These are phyloP conservation scores for Poeciliopsis occidentalis DNA, from an alignment of 2,113 vertebrate genomes.

Conservation along the genomic window DNA sequence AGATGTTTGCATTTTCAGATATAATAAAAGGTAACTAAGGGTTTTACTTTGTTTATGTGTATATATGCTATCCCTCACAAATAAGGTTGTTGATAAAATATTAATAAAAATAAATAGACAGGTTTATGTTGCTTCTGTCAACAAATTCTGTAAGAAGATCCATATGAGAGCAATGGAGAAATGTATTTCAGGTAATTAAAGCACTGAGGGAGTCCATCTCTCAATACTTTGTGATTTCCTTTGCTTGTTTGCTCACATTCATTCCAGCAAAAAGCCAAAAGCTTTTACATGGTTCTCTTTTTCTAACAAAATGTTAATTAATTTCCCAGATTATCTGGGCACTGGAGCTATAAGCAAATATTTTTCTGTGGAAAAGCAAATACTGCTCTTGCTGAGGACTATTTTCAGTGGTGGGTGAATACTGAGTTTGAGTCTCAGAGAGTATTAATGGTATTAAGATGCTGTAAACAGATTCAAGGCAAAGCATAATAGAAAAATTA, in stretches of 20 bases:
- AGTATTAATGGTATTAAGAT: background rate
- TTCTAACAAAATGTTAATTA: background rate
- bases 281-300: background rate
- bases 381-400: slow-evolving; percentile 3
- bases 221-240: background rate
- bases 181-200: background rate
- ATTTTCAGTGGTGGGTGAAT: slow-evolving; percentile 24
- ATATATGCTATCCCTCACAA: background rate
- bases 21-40: background rate
- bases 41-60: background rate
- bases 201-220: background rate
- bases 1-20: slow-evolving; percentile 18
- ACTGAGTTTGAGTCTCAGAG: background rate
- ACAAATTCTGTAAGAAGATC: background rate
- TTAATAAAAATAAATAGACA: background rate
- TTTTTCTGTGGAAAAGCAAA: slow-evolving; percentile 6
- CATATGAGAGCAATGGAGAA: background rate
- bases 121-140: background rate
- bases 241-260: slow-evolving; percentile 5
- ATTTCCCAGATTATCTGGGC: background rate
- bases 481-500: background rate
- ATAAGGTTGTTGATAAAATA: background rate
- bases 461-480: background rate
- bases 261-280: slow-evolving; percentile 1
- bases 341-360: slow-evolving; percentile 6